phyloP scores from a whole-genome alignment of 2,797 vertebrate genomes.

The Sylvilagus floridanus region DNA sequence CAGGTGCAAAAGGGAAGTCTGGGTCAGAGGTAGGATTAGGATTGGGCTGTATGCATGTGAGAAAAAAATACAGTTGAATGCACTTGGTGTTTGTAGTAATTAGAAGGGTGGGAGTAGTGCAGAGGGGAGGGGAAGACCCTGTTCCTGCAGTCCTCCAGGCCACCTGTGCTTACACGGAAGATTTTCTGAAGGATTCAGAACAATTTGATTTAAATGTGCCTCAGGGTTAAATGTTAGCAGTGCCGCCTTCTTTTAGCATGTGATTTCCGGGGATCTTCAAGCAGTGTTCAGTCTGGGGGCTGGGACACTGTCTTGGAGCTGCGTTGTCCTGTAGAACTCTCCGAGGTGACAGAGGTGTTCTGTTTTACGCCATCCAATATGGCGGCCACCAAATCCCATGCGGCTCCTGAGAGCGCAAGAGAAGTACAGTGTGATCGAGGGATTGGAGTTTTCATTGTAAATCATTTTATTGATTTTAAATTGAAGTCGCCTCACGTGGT shows the following conservation, averaged over 20 bases:
- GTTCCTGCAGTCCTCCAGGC: not conserved
- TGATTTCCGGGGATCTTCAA: not conserved
- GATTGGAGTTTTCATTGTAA: not conserved
- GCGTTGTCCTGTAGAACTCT: not conserved
- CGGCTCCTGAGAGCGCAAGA: not conserved
- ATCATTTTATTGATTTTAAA: not conserved
- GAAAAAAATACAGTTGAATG: slow-evolving; percentile 18
- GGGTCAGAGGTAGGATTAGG: slow-evolving; percentile 45
- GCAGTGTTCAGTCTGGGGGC: not conserved
- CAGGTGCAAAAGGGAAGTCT: not conserved
- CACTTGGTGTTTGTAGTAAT: not conserved
- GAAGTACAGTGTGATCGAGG: not conserved
- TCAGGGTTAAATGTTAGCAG: not conserved
- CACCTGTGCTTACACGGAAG: not conserved
- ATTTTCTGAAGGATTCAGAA: not conserved
- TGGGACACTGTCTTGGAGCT: not conserved
- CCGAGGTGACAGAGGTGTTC: not conserved
- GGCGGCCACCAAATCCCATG: not conserved
- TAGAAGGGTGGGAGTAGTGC: not conserved
- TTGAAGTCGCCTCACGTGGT: not conserved
- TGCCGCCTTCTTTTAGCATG: not conserved
- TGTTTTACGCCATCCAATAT: fast-evolving
- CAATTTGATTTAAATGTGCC: not conserved
- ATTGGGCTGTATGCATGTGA: not conserved
- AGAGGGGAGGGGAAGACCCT: not conserved